Percentiles rank a stretch among this genome's conserved stretches.
These are phyloP conservation scores for Coranthus polyacanthus DNA, from an alignment of 2,797 vertebrate genomes.

Conservation along the genomic window DNA sequence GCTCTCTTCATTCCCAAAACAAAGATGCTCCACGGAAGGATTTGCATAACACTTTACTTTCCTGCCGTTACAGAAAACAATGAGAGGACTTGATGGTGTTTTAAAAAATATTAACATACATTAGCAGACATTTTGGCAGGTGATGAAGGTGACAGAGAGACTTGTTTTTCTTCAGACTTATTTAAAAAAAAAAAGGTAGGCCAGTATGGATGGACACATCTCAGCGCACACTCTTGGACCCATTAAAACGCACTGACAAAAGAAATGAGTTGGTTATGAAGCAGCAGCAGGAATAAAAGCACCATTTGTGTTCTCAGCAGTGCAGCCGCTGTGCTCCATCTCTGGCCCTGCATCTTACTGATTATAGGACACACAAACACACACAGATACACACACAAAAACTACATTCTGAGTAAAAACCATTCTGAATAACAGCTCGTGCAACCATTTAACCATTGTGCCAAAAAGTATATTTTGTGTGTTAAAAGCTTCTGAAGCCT, in stretches of 20 bases:
- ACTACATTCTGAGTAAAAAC: slow-evolving; percentile 16
- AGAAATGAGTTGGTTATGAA: slow-evolving; percentile 28
- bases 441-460: slow-evolving; percentile 15
- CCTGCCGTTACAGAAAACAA: not conserved
- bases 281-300: slow-evolving; percentile 62
- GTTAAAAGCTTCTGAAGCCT: slow-evolving; percentile 32
- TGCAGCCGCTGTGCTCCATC: slow-evolving; percentile 56
- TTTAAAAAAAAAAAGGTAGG: not conserved
- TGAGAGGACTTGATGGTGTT: slow-evolving; percentile 1
- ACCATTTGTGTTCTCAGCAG: slow-evolving; percentile 54
- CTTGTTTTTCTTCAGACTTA: slow-evolving; percentile 12
- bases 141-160: not conserved
- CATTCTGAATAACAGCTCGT: slow-evolving; percentile 20
- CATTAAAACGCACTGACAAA: not conserved
- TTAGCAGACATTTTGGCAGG: not conserved
- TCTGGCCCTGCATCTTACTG: slow-evolving; percentile 48
- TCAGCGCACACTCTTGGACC: not conserved
- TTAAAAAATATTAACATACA: slow-evolving; percentile 9
- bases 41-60: slow-evolving; percentile 52
- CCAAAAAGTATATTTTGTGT: slow-evolving; percentile 11
- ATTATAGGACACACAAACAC: slow-evolving; percentile 25
- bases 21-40: slow-evolving; percentile 53
- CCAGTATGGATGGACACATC: not conserved
- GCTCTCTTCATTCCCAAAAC: slow-evolving; percentile 29
- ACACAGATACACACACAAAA: slow-evolving; percentile 11